Evolutionary conservation across 2,888 invertebrate species (phyloP), one percentile per base, ranked within the genome.

Genomic region (Eutolmus rufibarbis): DNA sequence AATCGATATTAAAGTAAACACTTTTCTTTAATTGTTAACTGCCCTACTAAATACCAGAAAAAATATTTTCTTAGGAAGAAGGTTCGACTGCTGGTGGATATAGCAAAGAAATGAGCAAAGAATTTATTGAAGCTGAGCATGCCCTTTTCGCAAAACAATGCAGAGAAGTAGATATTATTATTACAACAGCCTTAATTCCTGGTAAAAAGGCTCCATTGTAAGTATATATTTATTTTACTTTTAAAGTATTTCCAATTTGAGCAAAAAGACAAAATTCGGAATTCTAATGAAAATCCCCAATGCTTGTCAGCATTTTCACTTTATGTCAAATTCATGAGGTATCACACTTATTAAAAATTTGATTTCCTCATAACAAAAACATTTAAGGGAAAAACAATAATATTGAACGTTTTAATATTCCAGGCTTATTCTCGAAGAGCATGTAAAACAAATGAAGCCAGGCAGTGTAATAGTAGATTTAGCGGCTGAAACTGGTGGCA

Each of bases 401-500:
- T 34, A 4, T 34, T 7, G 12, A 40, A 40, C 40, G 12, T 28
- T 66, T 23, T 9, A 16, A 46, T 46, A 46, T 46, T 87, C 37
- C 31, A 89, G 89, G 16, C 57, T 90, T 0, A 89, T 90, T 76
- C 56, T 89, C 0, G 89, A 89, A 76, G 89, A 90, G 16, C 90
- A 90, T 77, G 87, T 90, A 19, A 89, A 89, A 87, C 90, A 94
- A 81, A 97, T 97, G 97, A 96, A 96, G 90, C 97, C 97, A 0
- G 97, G 98, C 40, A 97, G 97, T 89, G 97, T 98, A 37, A 95
- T 98, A 66, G 97, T 98, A 1, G 98, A 98, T 92, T 92, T 98
- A 90, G 98, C 98, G 0, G 96, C 97, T 0, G 97, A 98, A 93
- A 95, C 96, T 90, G 98, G 98, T 7, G 98, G 97, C 78, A 97